Conservation (phyloP, 2,888 invertebrate species). For the Bombylius major region DNA sequence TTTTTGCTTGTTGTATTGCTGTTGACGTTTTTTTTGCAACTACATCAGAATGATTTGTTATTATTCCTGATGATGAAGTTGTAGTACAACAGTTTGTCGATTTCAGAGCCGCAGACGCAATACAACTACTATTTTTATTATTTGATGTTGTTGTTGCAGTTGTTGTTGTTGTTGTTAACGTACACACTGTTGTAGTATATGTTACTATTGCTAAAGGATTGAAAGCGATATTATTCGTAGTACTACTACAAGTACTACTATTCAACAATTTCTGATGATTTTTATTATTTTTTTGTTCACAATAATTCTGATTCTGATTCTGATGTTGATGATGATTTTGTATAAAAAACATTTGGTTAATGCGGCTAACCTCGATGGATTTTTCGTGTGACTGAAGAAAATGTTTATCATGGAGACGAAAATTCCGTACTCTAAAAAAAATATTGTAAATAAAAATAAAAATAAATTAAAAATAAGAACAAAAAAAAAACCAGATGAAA, state of each 20-base stretch:
- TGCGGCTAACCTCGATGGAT: conserved; percentile 21
- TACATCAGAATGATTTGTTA: no score
- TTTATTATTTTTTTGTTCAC: no score
- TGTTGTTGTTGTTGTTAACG: not conserved
- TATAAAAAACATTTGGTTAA: conserved; percentile 21
- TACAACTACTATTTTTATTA: no score
- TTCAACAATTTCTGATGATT: no score
- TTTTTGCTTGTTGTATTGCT: no score
- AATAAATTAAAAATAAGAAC: not conserved
- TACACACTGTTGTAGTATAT: not conserved
- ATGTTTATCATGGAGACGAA: conserved; percentile 20
- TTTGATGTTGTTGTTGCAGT: no score
- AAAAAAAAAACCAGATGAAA: not conserved
- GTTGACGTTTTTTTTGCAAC: no score
- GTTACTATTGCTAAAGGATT: not conserved
- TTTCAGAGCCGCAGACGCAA: no score
- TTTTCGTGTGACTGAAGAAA: conserved; percentile 14
- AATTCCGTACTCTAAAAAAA: conserved; percentile 20
- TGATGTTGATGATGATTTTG: not conserved
- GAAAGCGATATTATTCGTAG: not conserved
- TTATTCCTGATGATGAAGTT: no score
- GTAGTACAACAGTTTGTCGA: no score
- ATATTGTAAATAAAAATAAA: conserved; percentile 9
- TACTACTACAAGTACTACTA: not conserved
- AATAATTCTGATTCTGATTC: not conserved